A percentile compares a stretch with the other conserved stretches of the same genome.
Evolutionary conservation across 1,140 invertebrate genomes (phyloP).

Genomic region (Pogonognathellus flavescens): DNA sequence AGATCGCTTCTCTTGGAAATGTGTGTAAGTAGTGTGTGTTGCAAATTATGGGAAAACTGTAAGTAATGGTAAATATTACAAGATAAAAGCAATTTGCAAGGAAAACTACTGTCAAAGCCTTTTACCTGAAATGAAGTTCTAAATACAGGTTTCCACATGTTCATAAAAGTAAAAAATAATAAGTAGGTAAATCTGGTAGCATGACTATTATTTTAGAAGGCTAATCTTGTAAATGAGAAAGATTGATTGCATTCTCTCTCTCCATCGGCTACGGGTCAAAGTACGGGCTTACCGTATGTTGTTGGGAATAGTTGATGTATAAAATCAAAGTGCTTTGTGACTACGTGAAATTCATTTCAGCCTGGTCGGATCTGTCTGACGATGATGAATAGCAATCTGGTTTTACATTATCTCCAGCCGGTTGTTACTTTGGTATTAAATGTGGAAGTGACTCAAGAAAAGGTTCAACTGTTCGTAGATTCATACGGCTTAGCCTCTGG

Average conservation of each 20-base stretch:
- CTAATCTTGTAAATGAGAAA: conserved; percentile 15
- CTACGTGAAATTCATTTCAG: conserved; percentile 22
- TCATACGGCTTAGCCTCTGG: not conserved
- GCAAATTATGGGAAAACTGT: not conserved
- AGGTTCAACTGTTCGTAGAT: not conserved
- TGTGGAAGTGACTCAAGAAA: not conserved
- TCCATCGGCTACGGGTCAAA: conserved; percentile 15
- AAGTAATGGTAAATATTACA: conserved; percentile 21
- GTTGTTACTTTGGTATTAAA: conserved; percentile 19
- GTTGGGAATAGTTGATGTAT: not conserved
- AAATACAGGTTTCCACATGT: no score
- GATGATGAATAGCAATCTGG: conserved; percentile 44
- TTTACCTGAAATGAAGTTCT: not conserved
- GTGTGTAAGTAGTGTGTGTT: not conserved
- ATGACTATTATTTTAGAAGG: conserved; percentile 22
- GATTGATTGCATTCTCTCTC: conserved; percentile 16
- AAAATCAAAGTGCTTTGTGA: not conserved
- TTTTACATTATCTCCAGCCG: conserved; percentile 25
- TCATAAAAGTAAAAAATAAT: no score
- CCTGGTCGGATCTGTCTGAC: not conserved
- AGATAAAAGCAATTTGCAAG: no score
- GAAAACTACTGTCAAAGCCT: not conserved
- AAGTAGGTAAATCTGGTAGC: not conserved
- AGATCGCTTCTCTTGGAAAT: not conserved
- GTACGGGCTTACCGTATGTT: conserved; percentile 27